Base-by-base conservation (phyloP, 2,888 invertebrate species). In the Plagiodera versicolora region DNA sequence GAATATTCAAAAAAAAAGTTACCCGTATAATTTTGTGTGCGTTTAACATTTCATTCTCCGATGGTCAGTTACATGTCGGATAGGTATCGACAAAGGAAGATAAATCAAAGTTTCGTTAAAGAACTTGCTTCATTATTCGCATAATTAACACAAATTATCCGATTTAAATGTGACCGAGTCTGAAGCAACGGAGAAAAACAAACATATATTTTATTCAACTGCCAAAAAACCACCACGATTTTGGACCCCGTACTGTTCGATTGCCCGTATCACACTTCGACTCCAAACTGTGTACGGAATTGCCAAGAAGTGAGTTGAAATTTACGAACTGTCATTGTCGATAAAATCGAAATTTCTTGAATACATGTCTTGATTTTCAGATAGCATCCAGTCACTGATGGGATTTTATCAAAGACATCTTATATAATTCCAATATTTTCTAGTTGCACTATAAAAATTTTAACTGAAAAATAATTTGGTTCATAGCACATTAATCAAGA, bases 281-380 rank as follows among this genome's bases (percentile, higher is more conserved):
- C n/a, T 52, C 19, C 14, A 45, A 44, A 58, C 24, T 58, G 58
- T 46, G 53, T 39, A n/a, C 51, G 14, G 60, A 45, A 60, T 56
- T 24, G 50, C 14, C 55, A 60, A 49, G 55, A 10, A 32, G 14
- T 45, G 14, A 4, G 39, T 14, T n/a, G n/a, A 14, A 10, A 39
- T 39, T 39, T 39, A 39, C 14, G 39, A 14, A 39, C 39, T 11
- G 11, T 39, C 3, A n/a, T 14, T 39, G n/a, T n/a, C n/a, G n/a
- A n/a, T n/a, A n/a, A n/a, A 11, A 14, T 14, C 32, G 10, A 32
- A 32, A 32, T 32, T 32, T 6, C 10, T 9, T 32, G 32, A 32
- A 32, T 32, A 32, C 6, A 10, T 32, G 11, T 32, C 32, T 32
- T 32, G 24, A 24, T 24, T 24, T 6, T 24, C 24, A 24, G 24